Percentiles rank a stretch among this genome's conserved stretches.
Conservation (phyloP, 2,797 vertebrate species). For the Platyrinchus mystaceus region DNA sequence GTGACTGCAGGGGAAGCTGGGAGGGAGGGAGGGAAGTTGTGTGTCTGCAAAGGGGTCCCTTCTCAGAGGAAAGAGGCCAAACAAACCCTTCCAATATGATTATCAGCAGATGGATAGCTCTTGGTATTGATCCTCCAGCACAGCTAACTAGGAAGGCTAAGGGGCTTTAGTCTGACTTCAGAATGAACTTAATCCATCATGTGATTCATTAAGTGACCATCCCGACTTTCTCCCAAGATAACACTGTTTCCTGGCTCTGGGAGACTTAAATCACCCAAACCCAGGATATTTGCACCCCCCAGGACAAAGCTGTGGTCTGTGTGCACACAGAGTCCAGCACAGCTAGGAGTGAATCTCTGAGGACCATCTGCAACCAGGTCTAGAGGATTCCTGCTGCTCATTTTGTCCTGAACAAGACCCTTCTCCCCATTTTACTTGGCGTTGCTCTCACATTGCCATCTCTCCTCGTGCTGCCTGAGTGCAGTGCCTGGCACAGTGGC, state of each 20-base stretch:
- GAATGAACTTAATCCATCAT: not conserved
- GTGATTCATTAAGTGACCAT: not conserved
- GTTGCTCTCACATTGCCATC: not conserved
- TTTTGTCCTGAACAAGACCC: not conserved
- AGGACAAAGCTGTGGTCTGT: not conserved
- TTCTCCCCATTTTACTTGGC: not conserved
- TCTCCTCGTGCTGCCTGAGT: rapidly evolving
- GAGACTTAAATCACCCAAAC: not conserved
- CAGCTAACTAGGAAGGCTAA: not conserved
- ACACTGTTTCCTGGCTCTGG: not conserved
- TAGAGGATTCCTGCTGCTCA: not conserved
- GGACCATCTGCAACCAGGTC: not conserved
- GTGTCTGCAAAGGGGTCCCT: rapidly evolving
- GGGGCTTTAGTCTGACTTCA: not conserved
- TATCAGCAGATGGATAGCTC: not conserved
- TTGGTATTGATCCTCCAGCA: not conserved
- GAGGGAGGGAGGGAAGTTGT: not conserved
- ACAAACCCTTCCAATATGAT: rapidly evolving
- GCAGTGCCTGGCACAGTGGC: not conserved
- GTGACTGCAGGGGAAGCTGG: not conserved
- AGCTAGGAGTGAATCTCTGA: not conserved
- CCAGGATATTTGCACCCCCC: not conserved
- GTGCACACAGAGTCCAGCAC: not conserved
- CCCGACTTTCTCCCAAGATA: not conserved
- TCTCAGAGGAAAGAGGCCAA: too few species aligned